Conservation (phyloP, 92 coral and sea anemone species). For the Micromussa lordhowensis region DNA sequence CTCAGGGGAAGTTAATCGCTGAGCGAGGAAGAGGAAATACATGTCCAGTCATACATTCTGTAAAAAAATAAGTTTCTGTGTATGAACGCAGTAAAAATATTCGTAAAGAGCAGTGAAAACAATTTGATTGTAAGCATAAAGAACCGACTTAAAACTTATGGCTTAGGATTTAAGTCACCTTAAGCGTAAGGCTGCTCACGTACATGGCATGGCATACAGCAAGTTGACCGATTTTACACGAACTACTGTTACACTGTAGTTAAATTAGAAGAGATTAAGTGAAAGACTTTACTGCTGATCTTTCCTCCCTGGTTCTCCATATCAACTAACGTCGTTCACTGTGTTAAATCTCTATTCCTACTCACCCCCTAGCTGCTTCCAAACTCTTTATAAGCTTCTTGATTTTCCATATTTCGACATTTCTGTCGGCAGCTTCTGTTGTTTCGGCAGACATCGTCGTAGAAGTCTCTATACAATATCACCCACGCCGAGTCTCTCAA, state of each 20-base stretch:
- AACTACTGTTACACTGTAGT: not conserved
- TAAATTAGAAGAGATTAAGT: not conserved
- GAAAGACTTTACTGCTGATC: not conserved
- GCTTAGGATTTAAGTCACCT: too few relatives aligned
- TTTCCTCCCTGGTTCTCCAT: not conserved
- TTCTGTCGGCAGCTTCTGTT: slow-evolving; percentile 95
- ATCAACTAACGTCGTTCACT: not conserved
- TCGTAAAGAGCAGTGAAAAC: too few relatives aligned
- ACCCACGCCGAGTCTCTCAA: not conserved
- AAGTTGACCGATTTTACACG: not conserved
- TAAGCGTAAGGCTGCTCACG: too few relatives aligned
- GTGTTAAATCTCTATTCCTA: not conserved
- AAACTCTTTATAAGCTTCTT: slow-evolving; percentile 96
- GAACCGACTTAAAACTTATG: too few relatives aligned
- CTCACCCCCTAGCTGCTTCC: slow-evolving; percentile 99
- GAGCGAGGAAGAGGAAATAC: not conserved
- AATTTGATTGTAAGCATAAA: too few relatives aligned
- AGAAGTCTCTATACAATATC: not conserved
- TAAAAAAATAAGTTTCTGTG: not conserved
- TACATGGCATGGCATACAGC: too few relatives aligned
- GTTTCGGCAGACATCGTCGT: slow-evolving; percentile 67
- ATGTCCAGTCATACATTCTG: too few relatives aligned
- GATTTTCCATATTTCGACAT: slow-evolving; percentile 99
- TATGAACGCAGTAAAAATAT: too few relatives aligned
- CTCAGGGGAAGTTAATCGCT: not conserved